phyloP scores from a whole-genome alignment of 35 echinoderm and acorn worm species.

The Nesometra sesokonis region DNA sequence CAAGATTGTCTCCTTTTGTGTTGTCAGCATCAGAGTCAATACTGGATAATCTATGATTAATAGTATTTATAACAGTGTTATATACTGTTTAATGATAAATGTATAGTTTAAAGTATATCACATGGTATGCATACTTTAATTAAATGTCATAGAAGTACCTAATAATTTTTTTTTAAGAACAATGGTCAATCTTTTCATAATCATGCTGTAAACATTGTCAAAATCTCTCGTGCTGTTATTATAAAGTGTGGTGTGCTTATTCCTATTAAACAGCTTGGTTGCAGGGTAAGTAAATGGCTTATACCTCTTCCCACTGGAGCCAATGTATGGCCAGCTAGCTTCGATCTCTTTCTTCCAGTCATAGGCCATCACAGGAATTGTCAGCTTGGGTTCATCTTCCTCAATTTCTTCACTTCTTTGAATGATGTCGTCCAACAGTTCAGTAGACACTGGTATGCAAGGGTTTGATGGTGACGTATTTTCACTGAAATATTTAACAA shows the following conservation, averaged over 20 bases:
- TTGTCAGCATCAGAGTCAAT: not conserved
- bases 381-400: not conserved
- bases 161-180: too few relatives aligned
- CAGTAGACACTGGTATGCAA: constrained; percentile 30
- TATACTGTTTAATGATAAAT: too few relatives aligned
- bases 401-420: not conserved
- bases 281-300: too few relatives aligned
- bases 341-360: constrained; percentile 25
- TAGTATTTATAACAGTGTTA: too few relatives aligned
- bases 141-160: too few relatives aligned
- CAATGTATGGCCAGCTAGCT: constrained; percentile 48
- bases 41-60: not conserved
- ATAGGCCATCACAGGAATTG: constrained; percentile 5
- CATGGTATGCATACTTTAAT: too few relatives aligned
- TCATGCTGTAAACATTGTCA: too few relatives aligned
- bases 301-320: not conserved
- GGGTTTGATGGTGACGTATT: constrained; percentile 32
- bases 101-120: too few relatives aligned
- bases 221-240: too few relatives aligned
- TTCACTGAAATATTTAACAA: constrained; percentile 1
- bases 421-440: constrained; percentile 18
- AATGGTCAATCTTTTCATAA: too few relatives aligned
- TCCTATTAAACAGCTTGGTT: too few relatives aligned
- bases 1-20: not conserved
- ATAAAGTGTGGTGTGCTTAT: too few relatives aligned